Base-by-base conservation (phyloP, 2,888 invertebrate species). In the Macaria liturata region DNA sequence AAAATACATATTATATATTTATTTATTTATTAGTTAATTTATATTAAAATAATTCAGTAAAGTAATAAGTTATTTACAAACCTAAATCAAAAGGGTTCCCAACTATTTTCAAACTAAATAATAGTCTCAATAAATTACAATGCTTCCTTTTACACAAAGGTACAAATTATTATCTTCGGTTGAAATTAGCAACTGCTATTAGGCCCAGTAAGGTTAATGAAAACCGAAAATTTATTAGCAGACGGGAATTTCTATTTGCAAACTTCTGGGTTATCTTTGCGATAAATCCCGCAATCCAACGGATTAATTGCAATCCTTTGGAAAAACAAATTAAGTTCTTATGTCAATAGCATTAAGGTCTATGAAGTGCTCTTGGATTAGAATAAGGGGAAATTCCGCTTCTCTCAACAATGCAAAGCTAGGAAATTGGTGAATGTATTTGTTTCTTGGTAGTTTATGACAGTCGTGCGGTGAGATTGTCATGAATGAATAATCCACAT, bases 221-320 rank as follows among this genome's bases (percentile, higher is more conserved):
- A 76, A 77, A 72, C 60, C 58, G 68, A 62, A 69, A 75, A 78
- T 78, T 76, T 77, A 79, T 79, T 74, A 74, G 68, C 72, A 70
- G 71, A 71, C 59, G 56, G 64, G 68, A 75, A 76, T 75, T 73
- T 68, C 62, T 74, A 70, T 75, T 76, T 70, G 59, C 69, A 67
- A 76, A 80, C 74, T 80, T 83, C 60, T 66, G 66, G 65, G 71
- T 80, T 82, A 81, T 80, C 79, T 74, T 64, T 60, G 78, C 71
- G 68, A 84, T 84, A 84, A 84, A 84, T 85, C 76, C 64, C 62
- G 53, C 67, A 68, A 74, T 80, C 72, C 72, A 55, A 55, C 55
- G 48, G 52, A 59, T 54, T 59, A 59, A 59, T 52, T 51, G 55
- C 51, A 52, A 83, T 77, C 78, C 71, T 69, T 74, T 78, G 69